Percentiles rank a stretch among this genome's conserved stretches.
Evolutionary conservation across 2,797 vertebrate genomes (phyloP).

Genomic region (Helostoma temminkii): DNA sequence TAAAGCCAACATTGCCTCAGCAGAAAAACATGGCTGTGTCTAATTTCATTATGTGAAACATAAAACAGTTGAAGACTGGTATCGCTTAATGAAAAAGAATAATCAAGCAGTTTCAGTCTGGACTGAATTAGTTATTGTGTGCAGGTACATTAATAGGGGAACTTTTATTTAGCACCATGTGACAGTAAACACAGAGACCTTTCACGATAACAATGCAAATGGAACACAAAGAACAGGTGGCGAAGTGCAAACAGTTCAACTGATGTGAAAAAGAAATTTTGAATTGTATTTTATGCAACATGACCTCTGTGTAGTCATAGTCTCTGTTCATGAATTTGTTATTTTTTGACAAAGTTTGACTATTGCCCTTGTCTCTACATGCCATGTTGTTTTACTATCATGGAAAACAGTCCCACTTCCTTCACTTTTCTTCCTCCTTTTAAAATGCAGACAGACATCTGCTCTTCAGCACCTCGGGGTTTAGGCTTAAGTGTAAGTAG

Average conservation of each 20-base stretch:
- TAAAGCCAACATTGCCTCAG: conserved; percentile 14
- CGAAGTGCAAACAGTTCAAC: conserved; percentile 37
- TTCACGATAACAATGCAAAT: conserved; percentile 55
- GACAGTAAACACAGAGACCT: conserved; percentile 56
- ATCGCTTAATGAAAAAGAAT: conserved; percentile 14
- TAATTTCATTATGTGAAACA: conserved; percentile 50
- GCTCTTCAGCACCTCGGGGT: conserved; percentile 64
- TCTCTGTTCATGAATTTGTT: conserved; percentile 40
- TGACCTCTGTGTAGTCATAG: conserved; percentile 39
- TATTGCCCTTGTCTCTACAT: conserved; percentile 59
- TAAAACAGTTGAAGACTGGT: conserved; percentile 20
- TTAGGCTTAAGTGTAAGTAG: conserved; percentile 53
- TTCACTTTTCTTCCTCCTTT: conserved; percentile 40
- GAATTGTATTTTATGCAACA: conserved; percentile 25
- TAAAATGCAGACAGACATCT: conserved; percentile 63
- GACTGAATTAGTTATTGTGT: conserved; percentile 34
- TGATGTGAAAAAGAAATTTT: conserved; percentile 12
- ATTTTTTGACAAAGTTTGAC: conserved; percentile 10
- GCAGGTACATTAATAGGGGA: conserved; percentile 20
- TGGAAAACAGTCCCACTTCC: conserved; percentile 51
- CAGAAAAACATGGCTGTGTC: conserved; percentile 19
- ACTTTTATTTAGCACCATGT: conserved; percentile 39
- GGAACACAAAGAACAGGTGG: conserved; percentile 33
- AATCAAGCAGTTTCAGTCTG: conserved; percentile 23
- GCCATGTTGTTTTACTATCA: conserved; percentile 54